Base-by-base conservation (phyloP, 2,888 invertebrate genomes). In the Epistrophella euchroma region DNA sequence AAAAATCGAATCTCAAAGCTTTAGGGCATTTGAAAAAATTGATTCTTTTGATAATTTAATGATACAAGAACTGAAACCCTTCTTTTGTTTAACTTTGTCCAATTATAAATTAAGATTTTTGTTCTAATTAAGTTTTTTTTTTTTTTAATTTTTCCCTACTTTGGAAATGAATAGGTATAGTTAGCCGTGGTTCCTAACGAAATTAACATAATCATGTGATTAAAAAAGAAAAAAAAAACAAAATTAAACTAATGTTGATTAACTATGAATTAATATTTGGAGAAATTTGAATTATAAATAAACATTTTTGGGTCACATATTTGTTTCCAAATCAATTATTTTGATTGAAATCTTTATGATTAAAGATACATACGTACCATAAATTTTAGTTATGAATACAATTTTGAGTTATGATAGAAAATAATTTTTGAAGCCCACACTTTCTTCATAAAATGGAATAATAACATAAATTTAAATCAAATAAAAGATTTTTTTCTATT, bases 41-140 rank as follows among this genome's bases (percentile, higher is more conserved):
- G 55, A 55, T 71, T 71, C 45, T 37, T 37, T 22, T 25, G 37
- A 50, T 25, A 62, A 50, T 25, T 5, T 37, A 35, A n/a, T 37
- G 58, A 58, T 19, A 60, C 6, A 22, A 15, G 22, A 50, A 50
- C 37, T 22, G 58, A 37, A 22, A 37, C 58, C 37, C 35, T 58
- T 19, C 17, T 35, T 37, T 37, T 35, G 37, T 58, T 19, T 58
- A 19, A 25, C 22, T 13, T 35, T 28, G 9, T 13, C 15, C 22
- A 22, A 60, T 28, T 56, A 32, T 32, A 22, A 47, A 47, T 50
- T 35, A 17, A 47, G n/a, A 60, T 52, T 52, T 19, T 47, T 60
- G 58, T 60, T 73, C 60, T 28, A 73, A 73, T 58, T 71, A 22
- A 58, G 19, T 71, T 43, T 32, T 15, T 56, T 17, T 58, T 25